These are phyloP conservation scores for Crenuchus spilurus DNA, from an alignment of 2,797 vertebrate species.

Conservation along the genomic window DNA sequence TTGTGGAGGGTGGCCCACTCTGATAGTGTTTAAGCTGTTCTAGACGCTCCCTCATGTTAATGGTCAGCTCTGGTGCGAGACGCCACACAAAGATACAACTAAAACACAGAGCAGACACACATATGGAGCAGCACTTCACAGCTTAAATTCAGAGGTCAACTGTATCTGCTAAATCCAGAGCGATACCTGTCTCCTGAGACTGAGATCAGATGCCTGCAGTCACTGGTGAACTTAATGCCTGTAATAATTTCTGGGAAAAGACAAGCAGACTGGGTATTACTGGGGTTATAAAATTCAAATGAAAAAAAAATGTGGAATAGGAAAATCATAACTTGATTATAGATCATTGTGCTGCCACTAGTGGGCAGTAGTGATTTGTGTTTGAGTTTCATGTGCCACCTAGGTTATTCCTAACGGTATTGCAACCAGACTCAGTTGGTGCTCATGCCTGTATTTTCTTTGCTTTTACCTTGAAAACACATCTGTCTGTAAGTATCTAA, in stretches of 20 bases:
- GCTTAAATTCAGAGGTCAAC: slow-evolving; percentile 29
- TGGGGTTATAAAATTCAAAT: no score
- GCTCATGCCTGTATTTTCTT: no score
- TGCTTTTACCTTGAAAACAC: no score
- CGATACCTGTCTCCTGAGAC: slow-evolving; percentile 94
- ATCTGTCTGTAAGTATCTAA: no score
- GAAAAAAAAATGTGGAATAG: no score
- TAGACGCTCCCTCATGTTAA: slow-evolving; percentile 88
- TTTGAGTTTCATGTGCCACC: no score
- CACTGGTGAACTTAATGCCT: slow-evolving; percentile 93
- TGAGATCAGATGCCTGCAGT: slow-evolving; percentile 92
- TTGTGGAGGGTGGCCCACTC: slow-evolving; percentile 65
- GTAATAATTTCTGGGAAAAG: slow-evolving; percentile 88
- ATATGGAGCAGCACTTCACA: not conserved
- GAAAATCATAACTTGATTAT: no score
- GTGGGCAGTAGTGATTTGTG: no score
- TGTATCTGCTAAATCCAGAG: not conserved
- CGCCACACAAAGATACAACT: slow-evolving; percentile 97
- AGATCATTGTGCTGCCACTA: no score
- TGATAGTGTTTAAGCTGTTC: slow-evolving; percentile 76
- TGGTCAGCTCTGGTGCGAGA: slow-evolving; percentile 92
- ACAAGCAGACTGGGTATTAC: no score
- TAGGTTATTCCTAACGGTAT: no score
- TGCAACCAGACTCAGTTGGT: no score
- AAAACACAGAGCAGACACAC: slow-evolving; percentile 48